Evolutionary conservation across 2,113 vertebrate species (phyloP).

Genomic region (Pachyramphus minor): DNA sequence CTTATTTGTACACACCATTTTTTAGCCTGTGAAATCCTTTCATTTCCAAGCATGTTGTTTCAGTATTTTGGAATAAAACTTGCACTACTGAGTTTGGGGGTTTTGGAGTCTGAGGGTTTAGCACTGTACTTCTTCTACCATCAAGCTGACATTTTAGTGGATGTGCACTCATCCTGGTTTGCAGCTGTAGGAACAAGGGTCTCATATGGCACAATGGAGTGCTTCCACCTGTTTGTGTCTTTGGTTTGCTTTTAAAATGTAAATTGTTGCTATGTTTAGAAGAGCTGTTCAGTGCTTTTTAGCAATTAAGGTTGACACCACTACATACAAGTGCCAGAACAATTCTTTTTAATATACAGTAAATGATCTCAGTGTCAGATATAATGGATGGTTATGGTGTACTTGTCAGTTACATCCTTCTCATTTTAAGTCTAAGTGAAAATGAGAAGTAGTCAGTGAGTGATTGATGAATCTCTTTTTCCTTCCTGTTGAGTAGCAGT

Average conservation of each 20-base stretch:
- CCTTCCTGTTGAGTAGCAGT: not conserved
- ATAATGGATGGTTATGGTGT: not conserved
- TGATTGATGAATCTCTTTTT: not conserved
- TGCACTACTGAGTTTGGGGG: not conserved
- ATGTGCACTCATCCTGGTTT: not conserved
- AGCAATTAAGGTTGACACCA: slow-evolving; percentile 43
- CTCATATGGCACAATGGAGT: slow-evolving; percentile 7
- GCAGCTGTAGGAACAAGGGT: not conserved
- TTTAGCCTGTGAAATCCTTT: not conserved
- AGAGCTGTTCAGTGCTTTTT: not conserved
- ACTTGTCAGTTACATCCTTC: slow-evolving; percentile 12
- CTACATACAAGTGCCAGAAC: slow-evolving; percentile 10
- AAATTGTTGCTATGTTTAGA: slow-evolving; percentile 42
- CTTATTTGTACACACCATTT: not conserved
- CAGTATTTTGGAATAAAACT: not conserved
- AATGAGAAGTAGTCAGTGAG: not conserved
- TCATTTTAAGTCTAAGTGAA: not conserved
- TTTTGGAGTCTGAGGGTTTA: not conserved
- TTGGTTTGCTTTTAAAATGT: slow-evolving; percentile 38
- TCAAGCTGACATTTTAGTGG: not conserved
- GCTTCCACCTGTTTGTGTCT: slow-evolving; percentile 33
- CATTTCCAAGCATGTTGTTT: not conserved
- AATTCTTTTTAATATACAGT: not conserved
- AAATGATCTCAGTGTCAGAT: slow-evolving; percentile 21
- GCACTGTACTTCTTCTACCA: not conserved